phyloP scores from a whole-genome alignment of 2,888 invertebrate species.

The Ectemnius lituratus region DNA sequence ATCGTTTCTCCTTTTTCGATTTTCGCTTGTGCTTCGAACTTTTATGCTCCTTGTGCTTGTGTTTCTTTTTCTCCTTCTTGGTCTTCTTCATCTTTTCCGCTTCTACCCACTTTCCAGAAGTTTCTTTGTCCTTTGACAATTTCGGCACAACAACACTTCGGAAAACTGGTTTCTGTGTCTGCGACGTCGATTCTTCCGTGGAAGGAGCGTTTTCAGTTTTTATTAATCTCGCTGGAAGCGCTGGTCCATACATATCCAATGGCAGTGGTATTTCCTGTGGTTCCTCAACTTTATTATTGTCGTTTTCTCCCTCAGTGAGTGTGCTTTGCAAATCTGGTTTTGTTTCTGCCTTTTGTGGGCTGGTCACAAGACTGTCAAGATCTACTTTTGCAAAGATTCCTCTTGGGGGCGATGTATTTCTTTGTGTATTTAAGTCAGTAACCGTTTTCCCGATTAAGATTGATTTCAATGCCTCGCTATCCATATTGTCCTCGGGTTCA shows the following conservation, averaged over 20 bases:
- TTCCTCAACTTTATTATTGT: slow-evolving; percentile 15
- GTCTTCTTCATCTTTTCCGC: slow-evolving; percentile 63
- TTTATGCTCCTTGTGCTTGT: slow-evolving; percentile 69
- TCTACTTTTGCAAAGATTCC: slow-evolving; percentile 86
- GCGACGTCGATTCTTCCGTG: slow-evolving; percentile 21
- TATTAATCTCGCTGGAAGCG: slow-evolving; percentile 79
- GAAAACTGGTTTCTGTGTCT: slow-evolving; percentile 57
- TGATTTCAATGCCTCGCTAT: slow-evolving; percentile 65
- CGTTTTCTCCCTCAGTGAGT: slow-evolving; percentile 7
- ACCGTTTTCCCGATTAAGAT: slow-evolving; percentile 72
- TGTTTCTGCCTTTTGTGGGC: slow-evolving; percentile 14
- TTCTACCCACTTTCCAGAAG: slow-evolving; percentile 69
- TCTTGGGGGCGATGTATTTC: slow-evolving; percentile 85
- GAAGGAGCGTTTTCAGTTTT: slow-evolving; percentile 37
- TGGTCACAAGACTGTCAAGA: slow-evolving; percentile 79
- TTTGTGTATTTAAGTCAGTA: slow-evolving; percentile 80
- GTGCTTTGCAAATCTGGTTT: slow-evolving; percentile 24
- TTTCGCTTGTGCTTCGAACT: slow-evolving; percentile 69
- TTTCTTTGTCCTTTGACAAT: slow-evolving; percentile 25
- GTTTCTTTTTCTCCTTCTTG: slow-evolving; percentile 74
- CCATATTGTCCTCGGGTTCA: slow-evolving; percentile 72
- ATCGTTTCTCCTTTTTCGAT: slow-evolving; percentile 68
- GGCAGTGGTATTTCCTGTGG: slow-evolving; percentile 36
- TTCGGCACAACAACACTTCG: slow-evolving; percentile 63
- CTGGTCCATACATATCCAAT: slow-evolving; percentile 80